phyloP scores from a whole-genome alignment of 2,797 vertebrate genomes.

The Pteronotus mesoamericanus region DNA sequence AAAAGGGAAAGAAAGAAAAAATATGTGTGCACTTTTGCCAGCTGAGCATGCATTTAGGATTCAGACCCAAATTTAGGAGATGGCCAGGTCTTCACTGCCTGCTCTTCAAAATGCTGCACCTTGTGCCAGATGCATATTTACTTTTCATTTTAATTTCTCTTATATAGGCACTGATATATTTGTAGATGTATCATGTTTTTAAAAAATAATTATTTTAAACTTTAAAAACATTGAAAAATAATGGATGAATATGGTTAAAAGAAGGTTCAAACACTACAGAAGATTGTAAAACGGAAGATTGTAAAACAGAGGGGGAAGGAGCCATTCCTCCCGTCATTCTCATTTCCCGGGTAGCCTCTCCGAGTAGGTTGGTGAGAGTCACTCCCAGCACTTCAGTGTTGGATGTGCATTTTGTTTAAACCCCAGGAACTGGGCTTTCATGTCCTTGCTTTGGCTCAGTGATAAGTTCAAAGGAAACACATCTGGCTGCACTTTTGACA shows the following conservation, averaged over 20 bases:
- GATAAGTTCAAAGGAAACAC: background rate
- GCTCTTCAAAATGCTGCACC: background rate
- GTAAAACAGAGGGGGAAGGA: background rate
- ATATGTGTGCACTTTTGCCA: background rate
- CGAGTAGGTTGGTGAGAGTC: background rate
- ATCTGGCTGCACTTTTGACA: background rate
- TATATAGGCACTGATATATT: conserved; percentile 1
- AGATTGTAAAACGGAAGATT: background rate
- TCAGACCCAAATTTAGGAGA: background rate
- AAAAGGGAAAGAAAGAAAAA: background rate
- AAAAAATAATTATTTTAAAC: conserved; percentile 28
- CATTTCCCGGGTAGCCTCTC: background rate
- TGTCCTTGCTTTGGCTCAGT: background rate
- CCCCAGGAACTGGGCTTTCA: background rate
- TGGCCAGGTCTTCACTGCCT: background rate
- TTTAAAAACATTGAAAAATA: conserved; percentile 46
- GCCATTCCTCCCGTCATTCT: background rate
- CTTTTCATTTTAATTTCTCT: conserved; percentile 4
- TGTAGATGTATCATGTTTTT: background rate
- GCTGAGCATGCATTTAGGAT: background rate
- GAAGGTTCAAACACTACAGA: background rate
- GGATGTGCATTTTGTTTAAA: fast-evolving
- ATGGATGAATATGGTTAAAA: background rate
- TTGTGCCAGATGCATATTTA: conserved; percentile 32
- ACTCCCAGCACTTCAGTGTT: background rate